Evolutionary conservation across 1,140 invertebrate species (phyloP), one percentile per base, ranked within the genome.

Genomic region (Coboldia fuscipes): DNA sequence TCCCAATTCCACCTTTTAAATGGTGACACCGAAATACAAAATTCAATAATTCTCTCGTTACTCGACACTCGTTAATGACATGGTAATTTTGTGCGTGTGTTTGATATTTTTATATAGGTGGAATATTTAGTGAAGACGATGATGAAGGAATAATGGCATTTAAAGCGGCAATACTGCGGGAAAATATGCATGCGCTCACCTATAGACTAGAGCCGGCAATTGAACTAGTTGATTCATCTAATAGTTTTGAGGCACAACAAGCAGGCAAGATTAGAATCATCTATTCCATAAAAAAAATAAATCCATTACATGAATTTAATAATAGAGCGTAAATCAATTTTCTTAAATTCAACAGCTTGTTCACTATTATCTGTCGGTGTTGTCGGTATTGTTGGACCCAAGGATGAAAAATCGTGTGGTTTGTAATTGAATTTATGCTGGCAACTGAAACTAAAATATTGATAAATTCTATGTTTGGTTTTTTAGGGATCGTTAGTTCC

Each of bases 321-420:
- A 14, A 27, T 27, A 10, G 24, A 10, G 12, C 24, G 12, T 23
- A 7, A 27, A 4, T 27, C 12, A 27, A 27, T 14, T 27, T 12
- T 23, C 12, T 7, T 12, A 12, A 23, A 23, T 23, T 6, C 22
- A 23, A 23, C 9, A 71, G 68, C 56, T n/a, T 72, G 69, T 44
- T 56, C 65, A 30, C 42, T 70, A 15, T 38, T 68, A 28, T 47
- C 61, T 3, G 58, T 66, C 41, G 76, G 77, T 5, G 65, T 84
- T 6, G 75, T 68, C 4, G 79, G 71, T 13, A 72, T 88, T 39
- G 81, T 88, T 50, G 81, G 81, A 3, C 77, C 80, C 6, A 63
- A 69, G 37, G 51, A 57, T n/a, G 59, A 66, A 38, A 67, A 66
- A 5, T 61, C 69, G 13, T 65, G 65, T 33, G 68, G 41, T 17